phyloP scores from a whole-genome alignment of 2,888 invertebrate species.

The Drosophila nr. fundita region DNA sequence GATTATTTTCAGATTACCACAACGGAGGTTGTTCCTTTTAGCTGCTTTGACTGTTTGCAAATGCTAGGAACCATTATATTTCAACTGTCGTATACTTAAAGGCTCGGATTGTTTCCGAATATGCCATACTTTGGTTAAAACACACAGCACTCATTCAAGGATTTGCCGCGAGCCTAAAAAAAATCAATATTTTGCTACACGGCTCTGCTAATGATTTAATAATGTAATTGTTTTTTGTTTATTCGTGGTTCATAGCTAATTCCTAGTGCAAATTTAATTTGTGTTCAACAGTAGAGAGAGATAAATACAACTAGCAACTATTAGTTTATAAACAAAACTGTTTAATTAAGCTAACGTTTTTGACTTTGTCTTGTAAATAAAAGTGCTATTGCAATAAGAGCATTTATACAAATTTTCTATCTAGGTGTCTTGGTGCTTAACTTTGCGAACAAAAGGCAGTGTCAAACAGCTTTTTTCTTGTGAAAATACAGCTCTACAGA shows the following conservation, averaged over 20 bases:
- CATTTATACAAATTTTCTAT: conserved; percentile 54
- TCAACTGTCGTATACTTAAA: neutral
- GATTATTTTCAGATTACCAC: conserved; percentile 57
- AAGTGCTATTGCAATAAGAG: conserved; percentile 54
- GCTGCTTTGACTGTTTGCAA: conserved; percentile 4
- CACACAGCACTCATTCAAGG: neutral
- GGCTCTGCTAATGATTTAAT: neutral
- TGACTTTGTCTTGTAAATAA: conserved; percentile 55
- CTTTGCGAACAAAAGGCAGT: neutral
- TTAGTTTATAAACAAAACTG: conserved; percentile 8
- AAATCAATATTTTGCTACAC: neutral
- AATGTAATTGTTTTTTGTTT: neutral
- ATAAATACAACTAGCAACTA: neutral
- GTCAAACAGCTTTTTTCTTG: neutral
- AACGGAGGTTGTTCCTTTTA: conserved; percentile 17
- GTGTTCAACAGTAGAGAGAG: neutral
- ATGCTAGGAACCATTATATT: conserved; percentile 3
- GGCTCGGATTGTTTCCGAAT: neutral
- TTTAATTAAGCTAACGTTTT: conserved; percentile 59
- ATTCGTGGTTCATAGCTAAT: conserved; percentile 5
- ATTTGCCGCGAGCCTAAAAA: neutral
- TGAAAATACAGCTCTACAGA: no score
- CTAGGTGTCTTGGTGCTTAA: conserved; percentile 11
- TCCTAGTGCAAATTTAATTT: neutral
- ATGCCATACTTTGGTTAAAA: neutral